Evolutionary conservation across 1,140 invertebrate species (phyloP), one percentile per base, ranked within the genome.

Genomic region (Diachasma alloeum): DNA sequence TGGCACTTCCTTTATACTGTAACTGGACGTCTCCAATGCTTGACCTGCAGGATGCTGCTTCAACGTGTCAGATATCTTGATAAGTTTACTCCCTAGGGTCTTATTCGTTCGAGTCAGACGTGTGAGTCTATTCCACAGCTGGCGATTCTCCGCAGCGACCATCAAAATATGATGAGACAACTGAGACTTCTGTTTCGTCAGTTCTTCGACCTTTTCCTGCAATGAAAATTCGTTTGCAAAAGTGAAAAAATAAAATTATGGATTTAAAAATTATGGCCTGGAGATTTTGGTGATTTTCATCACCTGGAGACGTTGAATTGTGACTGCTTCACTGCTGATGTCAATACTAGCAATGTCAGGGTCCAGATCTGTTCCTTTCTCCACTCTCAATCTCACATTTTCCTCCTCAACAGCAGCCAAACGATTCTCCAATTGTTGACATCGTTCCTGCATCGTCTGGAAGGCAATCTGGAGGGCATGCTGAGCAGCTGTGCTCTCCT

Each of bases 391-490:
- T 70, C 90, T 87, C 80, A 93, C 87, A 86, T 96, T 96, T 86
- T 96, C 95, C 79, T 93, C 92, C 87, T 96, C 95, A 13, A 95
- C 89, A 0, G 86, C 83, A 31, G 91, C 90, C 63, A 96, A 90
- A 81, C 93, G 90, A 74, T 92, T 90, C 86, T 96, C 94, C 56
- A 96, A 87, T 74, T 92, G 89, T 81, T 93, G 91, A 88, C 95
- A 96, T 48, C 95, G 89, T 87, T 96, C 94, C 83, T 94, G 93
- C 91, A 96, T 93, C 8, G 94, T 95, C 86, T 94, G 92, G 79
- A 95, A 90, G 13, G 95, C 95, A 63, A 95, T 89, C 89, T 94
- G 92, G 59, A 95, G 87, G 19, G 94, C 94, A 87, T 91, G 88
- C 76, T 91, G 87, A 1, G 91, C 88, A 19, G 86, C 87, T 70